Evolutionary conservation across 2,113 vertebrate genomes (phyloP), one percentile per base, ranked within the genome.

Genomic region (Tylochromis polylepis): DNA sequence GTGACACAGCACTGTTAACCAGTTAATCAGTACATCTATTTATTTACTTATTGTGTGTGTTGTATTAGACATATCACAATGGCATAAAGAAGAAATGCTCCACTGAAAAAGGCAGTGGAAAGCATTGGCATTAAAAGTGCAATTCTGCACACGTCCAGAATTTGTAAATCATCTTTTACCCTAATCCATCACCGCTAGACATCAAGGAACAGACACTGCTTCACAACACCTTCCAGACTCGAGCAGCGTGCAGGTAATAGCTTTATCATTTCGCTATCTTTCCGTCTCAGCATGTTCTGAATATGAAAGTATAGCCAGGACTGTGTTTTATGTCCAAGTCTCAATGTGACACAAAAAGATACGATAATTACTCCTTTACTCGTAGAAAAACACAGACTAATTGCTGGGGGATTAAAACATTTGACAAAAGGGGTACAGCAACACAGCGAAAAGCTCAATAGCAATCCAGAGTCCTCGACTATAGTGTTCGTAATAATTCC

Each of bases 161-260:
- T 94, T 91, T 91, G 80, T 87, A 91, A 91, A 92, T 94, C 20
- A 83, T 91, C 90, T 89, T 92, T 90, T 87, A 85, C 62, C 84
- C 78, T 89, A 90, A 94, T 94, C 85, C 88, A 95, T 95, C 93
- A 94, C 81, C 22, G 59, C 84, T 57, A 85, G 89, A 80, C 89
- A 90, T 88, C 60, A 84, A 79, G 70, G 83, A 86, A 85, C 80
- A 91, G 87, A 90, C 85, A 82, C 49, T 49, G 85, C 83, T 85
- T 85, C 87, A 83, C 86, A 91, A 85, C 85, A 91, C 83, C 77
- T 93, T 88, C 77, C 81, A 79, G 82, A 86, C 78, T 87, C 29
- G 5, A 84, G 84, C 82, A 85, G 84, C 5, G 1, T 86, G 84
- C 84, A 94, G 91, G 92, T 91, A 94, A 95, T 90, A 89, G 87